These are phyloP conservation scores for Datnioides undecimradiatus DNA, from an alignment of 2,113 vertebrate genomes.

Conservation along the genomic window DNA sequence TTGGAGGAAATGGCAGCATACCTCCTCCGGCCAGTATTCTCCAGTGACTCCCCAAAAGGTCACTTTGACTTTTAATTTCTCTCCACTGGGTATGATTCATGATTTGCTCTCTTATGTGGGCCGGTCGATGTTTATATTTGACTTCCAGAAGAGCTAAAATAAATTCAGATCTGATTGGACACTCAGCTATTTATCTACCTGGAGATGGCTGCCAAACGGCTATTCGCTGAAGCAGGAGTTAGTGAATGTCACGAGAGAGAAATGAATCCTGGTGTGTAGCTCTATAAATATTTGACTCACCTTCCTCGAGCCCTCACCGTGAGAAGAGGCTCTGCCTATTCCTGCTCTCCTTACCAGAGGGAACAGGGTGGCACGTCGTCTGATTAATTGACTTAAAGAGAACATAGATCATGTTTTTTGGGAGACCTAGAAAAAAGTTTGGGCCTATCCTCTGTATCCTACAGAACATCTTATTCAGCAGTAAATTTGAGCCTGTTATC, in stretches of 20 bases:
- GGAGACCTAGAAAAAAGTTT: conserved; percentile 83
- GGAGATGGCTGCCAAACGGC: conserved; percentile 66
- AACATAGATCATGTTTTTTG: conserved; percentile 84
- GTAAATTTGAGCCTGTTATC: conserved; percentile 75
- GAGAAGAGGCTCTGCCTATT: conserved; percentile 73
- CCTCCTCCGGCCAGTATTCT: conserved; percentile 56
- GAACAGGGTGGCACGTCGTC: conserved; percentile 75
- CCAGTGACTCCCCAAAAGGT: conserved; percentile 70
- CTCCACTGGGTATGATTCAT: conserved; percentile 68
- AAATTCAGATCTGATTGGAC: conserved; percentile 68
- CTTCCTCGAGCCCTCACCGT: conserved; percentile 65
- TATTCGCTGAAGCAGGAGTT: conserved; percentile 73
- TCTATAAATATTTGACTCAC: conserved; percentile 85
- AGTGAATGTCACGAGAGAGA: conserved; percentile 74
- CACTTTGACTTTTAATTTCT: conserved; percentile 73
- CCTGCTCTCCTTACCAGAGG: conserved; percentile 79
- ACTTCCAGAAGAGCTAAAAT: conserved; percentile 64
- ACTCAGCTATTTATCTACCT: conserved; percentile 63
- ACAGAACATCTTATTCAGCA: conserved; percentile 83
- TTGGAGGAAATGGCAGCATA: conserved; percentile 65
- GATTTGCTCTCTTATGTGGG: conserved; percentile 47
- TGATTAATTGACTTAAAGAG: conserved; percentile 82
- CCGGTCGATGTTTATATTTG: conserved; percentile 72
- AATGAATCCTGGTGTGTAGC: conserved; percentile 64
- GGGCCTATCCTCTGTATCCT: conserved; percentile 71